A percentile compares a stretch with the other conserved stretches of the same genome.
phyloP scores from a whole-genome alignment of 1,140 invertebrate genomes.

The Epicauta chinensis region DNA sequence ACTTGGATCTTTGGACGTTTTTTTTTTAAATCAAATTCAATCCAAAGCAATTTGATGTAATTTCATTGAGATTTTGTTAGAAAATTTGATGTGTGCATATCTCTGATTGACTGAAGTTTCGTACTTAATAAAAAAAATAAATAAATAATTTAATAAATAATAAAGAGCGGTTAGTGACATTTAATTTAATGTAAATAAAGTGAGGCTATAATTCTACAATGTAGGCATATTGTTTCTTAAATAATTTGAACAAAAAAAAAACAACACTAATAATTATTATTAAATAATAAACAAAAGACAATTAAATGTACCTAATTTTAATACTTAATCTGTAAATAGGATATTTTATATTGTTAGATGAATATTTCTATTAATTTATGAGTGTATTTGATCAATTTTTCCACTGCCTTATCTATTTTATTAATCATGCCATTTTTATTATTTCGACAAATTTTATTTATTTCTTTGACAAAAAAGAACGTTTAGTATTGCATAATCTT shows the following conservation, averaged over 20 bases:
- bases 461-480: neutral
- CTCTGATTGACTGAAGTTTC: slow-evolving; percentile 5
- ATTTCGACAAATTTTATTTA: slow-evolving; percentile 8
- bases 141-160: no score
- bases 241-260: slow-evolving; percentile 1
- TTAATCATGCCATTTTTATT: slow-evolving; percentile 21
- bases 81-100: no score
- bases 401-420: slow-evolving; percentile 26
- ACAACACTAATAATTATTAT: neutral
- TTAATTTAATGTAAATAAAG: slow-evolving; percentile 14
- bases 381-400: slow-evolving; percentile 26
- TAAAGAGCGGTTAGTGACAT: slow-evolving; percentile 10
- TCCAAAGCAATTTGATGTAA: neutral
- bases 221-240: slow-evolving; percentile 1
- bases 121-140: slow-evolving; percentile 5
- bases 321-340: slow-evolving; percentile 27
- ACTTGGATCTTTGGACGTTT: no score
- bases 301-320: slow-evolving; percentile 33
- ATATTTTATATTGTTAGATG: slow-evolving; percentile 23
- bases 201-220: slow-evolving; percentile 16
- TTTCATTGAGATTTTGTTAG: no score
- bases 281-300: slow-evolving; percentile 24
- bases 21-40: no score
- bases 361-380: slow-evolving; percentile 28
- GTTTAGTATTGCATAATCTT: no score